phyloP scores from a whole-genome alignment of 2,888 invertebrate species.

The Epinotia ramella region DNA sequence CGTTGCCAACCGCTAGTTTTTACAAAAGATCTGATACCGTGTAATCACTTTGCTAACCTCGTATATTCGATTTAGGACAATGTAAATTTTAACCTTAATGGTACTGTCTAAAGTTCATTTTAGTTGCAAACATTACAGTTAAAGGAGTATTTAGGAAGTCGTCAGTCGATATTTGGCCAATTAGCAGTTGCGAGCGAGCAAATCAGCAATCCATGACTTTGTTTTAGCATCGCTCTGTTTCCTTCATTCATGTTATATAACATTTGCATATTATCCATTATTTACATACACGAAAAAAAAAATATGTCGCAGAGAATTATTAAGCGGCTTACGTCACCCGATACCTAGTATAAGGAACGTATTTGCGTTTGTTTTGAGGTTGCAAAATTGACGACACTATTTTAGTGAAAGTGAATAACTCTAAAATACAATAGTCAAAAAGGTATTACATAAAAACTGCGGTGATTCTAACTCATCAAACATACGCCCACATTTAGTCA shows the following conservation, averaged over 20 bases:
- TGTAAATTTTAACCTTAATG: neutral
- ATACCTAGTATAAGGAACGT: neutral
- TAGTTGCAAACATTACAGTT: neutral
- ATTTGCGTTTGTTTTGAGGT: neutral
- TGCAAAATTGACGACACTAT: constrained; percentile 4
- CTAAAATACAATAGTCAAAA: neutral
- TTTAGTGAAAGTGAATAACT: constrained; percentile 10
- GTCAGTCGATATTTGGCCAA: constrained; percentile 35
- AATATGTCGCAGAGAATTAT: constrained; percentile 28
- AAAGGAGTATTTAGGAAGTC: neutral
- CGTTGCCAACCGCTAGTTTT: constrained; percentile 32
- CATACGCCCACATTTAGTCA: no score
- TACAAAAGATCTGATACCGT: constrained; percentile 30
- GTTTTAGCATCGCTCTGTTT: constrained; percentile 55
- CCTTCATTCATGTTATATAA: constrained; percentile 44
- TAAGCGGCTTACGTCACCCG: constrained; percentile 23
- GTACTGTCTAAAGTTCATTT: neutral
- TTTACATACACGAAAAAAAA: constrained; percentile 29
- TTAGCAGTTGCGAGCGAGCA: constrained; percentile 49
- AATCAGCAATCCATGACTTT: constrained; percentile 52
- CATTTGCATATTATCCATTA: constrained; percentile 39
- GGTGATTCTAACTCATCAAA: no score
- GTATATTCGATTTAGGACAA: neutral
- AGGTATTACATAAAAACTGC: neutral
- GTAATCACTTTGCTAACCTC: neutral